Base-by-base conservation (phyloP, 1,140 invertebrate species). In the Atta colombica region DNA sequence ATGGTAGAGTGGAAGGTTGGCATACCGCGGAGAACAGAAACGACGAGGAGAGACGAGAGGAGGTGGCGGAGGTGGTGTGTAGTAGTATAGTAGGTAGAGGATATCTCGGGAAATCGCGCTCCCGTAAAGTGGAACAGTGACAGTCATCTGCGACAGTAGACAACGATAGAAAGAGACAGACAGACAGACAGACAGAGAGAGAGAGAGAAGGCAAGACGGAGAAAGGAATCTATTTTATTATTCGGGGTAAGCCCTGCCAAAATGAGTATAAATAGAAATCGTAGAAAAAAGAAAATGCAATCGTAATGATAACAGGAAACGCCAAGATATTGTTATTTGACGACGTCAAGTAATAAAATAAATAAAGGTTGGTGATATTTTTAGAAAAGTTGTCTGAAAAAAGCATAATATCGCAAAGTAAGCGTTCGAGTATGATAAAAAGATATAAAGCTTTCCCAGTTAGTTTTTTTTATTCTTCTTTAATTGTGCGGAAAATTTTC, bases 71-170 rank as follows among this genome's bases (percentile, higher is more conserved):
- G 87, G 89, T 89, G 88, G 89, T 49, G 66, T 88, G 65, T 71
- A 85, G 86, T 84, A 71, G 85, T 85, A 85, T 81, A 91, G 89
- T 91, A 91, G 90, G 81, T 91, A 88, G 89, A 84, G 88, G 87
- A 93, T 93, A 92, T 90, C 92, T 92, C 91, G 88, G 90, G 90
- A 93, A 92, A 92, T 92, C 86, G 89, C 84, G 86, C 87, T 88
- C 77, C 63, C 68, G 89, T 91, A 80, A 93, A 94, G 92, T 93
- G 91, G 92, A 93, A 93, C 92, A 87, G 77, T 88, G 92, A 91
- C 90, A 92, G 89, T 84, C 87, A 68, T 88, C 85, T 69, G 75
- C 21, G 60, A 53, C 45, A 6, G 66, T 28, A n/a, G 35, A 61
- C 63, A 21, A 66, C 68, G 68, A 63, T 86, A 82, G 86, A 86